Percentiles rank a stretch among this genome's conserved stretches.
Conservation (phyloP, 2,113 vertebrate genomes). For the Chauna torquata region DNA sequence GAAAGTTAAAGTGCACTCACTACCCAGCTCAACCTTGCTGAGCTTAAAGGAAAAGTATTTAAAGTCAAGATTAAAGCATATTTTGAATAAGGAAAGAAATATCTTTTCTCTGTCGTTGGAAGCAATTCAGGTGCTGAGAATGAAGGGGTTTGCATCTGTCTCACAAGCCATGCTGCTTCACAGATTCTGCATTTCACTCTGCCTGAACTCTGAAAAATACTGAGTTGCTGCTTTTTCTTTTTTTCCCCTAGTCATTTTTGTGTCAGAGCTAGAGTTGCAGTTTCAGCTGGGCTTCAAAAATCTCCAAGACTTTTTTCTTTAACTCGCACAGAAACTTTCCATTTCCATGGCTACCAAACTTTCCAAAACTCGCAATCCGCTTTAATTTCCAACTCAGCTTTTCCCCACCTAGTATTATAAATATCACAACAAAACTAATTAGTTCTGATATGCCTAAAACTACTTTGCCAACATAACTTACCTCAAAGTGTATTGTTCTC, state of each 20-base stretch:
- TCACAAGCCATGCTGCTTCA: background rate
- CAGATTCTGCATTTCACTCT: background rate
- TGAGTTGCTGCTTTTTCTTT: too few species aligned
- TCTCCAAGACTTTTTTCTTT: background rate
- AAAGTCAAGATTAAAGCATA: background rate
- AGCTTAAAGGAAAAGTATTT: background rate
- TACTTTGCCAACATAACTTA: background rate
- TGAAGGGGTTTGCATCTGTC: background rate
- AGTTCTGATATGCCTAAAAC: background rate
- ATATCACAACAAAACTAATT: background rate
- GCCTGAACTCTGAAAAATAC: background rate
- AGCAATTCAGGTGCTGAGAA: background rate
- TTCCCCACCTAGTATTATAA: background rate
- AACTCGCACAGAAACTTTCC: background rate
- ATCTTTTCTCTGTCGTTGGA: background rate
- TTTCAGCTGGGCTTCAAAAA: background rate
- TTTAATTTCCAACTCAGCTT: conserved; percentile 6
- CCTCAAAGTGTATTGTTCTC: background rate
- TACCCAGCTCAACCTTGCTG: background rate
- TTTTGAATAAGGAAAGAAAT: background rate
- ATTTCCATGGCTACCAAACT: background rate
- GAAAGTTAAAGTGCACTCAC: background rate
- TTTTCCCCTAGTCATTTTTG: background rate
- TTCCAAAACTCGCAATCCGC: background rate
- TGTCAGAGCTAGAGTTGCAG: background rate